phyloP scores from a whole-genome alignment of 2,888 invertebrate genomes.

The Capitulum mitella region DNA sequence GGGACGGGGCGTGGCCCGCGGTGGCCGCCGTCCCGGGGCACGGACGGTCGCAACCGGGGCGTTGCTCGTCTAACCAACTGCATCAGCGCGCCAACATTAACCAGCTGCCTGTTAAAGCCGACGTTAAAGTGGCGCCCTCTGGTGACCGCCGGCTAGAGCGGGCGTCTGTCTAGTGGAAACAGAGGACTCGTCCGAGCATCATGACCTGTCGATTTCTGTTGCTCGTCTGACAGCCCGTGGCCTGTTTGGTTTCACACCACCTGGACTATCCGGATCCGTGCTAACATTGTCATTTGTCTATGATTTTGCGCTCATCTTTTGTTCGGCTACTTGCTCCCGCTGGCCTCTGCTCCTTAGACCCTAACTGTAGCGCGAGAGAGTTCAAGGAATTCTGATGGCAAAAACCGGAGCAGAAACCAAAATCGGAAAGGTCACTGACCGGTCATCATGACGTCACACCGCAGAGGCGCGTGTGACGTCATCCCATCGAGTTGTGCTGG shows the following conservation, averaged over 20 bases:
- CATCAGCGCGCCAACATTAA: not conserved
- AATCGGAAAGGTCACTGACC: conserved; percentile 9
- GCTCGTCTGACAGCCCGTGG: not conserved
- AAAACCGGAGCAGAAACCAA: conserved; percentile 6
- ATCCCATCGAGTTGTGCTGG: not conserved
- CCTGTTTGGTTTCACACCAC: not conserved
- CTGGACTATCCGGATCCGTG: not conserved
- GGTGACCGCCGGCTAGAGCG: not conserved
- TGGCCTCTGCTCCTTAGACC: not conserved
- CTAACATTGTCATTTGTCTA: not conserved
- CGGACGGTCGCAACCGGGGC: not conserved
- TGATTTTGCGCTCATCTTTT: not conserved
- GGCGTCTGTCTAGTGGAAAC: not conserved
- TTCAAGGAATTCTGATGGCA: conserved; percentile 24
- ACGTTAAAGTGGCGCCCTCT: not conserved
- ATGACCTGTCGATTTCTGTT: not conserved
- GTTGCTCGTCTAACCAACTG: conserved; percentile 11
- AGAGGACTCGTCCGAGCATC: not conserved
- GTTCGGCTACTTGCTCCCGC: not conserved
- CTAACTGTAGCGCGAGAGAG: not conserved
- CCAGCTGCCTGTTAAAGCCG: not conserved
- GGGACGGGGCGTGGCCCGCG: not conserved
- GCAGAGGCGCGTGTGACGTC: conserved; percentile 5
- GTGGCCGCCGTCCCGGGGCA: not conserved
- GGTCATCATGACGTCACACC: conserved; percentile 22